Conservation (phyloP, 2,797 vertebrate genomes). For the Carduelis carduelis region DNA sequence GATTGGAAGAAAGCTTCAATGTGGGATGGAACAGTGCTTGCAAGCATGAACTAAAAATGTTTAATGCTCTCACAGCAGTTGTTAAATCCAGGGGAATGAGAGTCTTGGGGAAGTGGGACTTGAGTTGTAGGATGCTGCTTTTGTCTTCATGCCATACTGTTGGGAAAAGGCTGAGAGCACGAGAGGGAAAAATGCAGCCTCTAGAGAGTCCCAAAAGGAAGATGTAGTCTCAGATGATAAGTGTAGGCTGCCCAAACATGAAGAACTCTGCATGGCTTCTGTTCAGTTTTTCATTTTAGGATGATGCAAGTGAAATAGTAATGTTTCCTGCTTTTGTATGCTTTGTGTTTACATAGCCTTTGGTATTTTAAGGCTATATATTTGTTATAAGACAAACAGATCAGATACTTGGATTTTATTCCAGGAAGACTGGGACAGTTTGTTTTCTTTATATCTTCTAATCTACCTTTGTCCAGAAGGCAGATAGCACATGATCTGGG, state of each 20-base stretch:
- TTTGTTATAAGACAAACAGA: conserved; percentile 11
- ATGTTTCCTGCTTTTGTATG: conserved; percentile 50
- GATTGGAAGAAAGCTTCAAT: background rate
- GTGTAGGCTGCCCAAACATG: background rate
- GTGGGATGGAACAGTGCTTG: background rate
- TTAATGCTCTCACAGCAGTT: background rate
- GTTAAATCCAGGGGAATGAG: background rate
- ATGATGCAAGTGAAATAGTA: background rate
- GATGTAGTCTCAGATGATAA: background rate
- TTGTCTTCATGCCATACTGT: background rate
- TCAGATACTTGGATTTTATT: conserved; percentile 1
- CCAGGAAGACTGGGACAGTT: background rate
- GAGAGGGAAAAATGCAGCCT: background rate
- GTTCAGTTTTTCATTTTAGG: background rate
- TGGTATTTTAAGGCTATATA: background rate
- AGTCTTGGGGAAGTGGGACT: background rate
- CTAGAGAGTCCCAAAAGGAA: background rate
- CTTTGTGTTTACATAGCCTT: conserved; percentile 33
- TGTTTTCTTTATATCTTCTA: background rate
- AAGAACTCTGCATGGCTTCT: background rate
- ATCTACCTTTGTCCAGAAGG: background rate
- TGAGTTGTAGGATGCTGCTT: background rate
- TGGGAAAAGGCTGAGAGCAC: background rate
- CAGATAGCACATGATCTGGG: background rate
- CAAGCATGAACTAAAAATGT: background rate